Conservation (phyloP, 2,888 invertebrate genomes). For the Stenolophus ochropezus region DNA sequence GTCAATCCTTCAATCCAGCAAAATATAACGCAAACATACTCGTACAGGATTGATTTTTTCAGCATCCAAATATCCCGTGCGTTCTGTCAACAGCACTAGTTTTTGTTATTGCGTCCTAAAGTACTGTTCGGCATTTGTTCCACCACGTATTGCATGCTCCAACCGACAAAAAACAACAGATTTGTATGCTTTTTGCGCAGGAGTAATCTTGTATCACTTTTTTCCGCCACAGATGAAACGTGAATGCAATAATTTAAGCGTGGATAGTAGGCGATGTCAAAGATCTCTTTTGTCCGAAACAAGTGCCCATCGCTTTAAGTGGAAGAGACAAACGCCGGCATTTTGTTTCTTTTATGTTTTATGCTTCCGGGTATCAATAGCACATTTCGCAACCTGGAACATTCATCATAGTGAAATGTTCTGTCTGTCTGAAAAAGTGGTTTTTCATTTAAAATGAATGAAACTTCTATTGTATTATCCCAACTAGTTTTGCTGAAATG, state of each 20-base stretch:
- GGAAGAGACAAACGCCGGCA: slow-evolving; percentile 9
- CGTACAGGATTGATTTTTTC: neutral
- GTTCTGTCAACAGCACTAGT: slow-evolving; percentile 21
- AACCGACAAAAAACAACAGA: slow-evolving; percentile 25
- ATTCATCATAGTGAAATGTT: slow-evolving; percentile 29
- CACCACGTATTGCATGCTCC: neutral
- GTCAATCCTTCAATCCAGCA: slow-evolving; percentile 2
- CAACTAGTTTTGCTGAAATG: neutral
- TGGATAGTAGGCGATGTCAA: slow-evolving; percentile 30
- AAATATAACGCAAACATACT: slow-evolving; percentile 18
- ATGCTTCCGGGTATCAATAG: slow-evolving; percentile 36
- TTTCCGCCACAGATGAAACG: slow-evolving; percentile 26
- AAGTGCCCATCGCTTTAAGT: slow-evolving; percentile 35
- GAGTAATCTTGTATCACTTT: slow-evolving; percentile 37
- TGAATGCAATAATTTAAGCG: slow-evolving; percentile 48
- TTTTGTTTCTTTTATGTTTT: slow-evolving; percentile 44
- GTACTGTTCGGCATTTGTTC: slow-evolving; percentile 21
- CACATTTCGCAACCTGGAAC: slow-evolving; percentile 18
- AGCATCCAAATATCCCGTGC: neutral
- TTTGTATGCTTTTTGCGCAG: slow-evolving; percentile 42
- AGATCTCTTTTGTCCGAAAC: slow-evolving; percentile 31
- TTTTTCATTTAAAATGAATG: slow-evolving; percentile 40
- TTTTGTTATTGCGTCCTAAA: slow-evolving; percentile 18
- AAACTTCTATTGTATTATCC: slow-evolving; percentile 27
- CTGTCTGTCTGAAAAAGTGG: slow-evolving; percentile 6